These are phyloP conservation scores for Tetramorium simillimum DNA, from an alignment of 1,140 invertebrate species.

Conservation along the genomic window DNA sequence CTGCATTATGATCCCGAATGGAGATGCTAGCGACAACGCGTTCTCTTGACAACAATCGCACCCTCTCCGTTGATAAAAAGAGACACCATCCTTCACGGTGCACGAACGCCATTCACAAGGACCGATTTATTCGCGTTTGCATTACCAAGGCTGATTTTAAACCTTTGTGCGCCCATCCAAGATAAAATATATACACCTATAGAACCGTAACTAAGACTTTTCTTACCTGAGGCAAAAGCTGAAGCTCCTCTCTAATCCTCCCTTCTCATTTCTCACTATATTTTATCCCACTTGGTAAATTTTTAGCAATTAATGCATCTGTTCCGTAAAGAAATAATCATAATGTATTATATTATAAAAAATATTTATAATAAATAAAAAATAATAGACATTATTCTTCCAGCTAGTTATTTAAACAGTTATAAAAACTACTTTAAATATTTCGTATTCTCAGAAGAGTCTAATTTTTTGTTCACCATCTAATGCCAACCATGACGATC, in stretches of 20 bases:
- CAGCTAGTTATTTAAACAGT: background rate
- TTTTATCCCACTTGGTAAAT: background rate
- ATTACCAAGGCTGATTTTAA: slow-evolving; percentile 34
- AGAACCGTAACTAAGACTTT: slow-evolving; percentile 19
- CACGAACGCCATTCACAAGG: slow-evolving; percentile 45
- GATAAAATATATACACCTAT: slow-evolving; percentile 41
- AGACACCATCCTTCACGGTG: slow-evolving; percentile 24
- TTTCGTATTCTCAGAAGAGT: background rate
- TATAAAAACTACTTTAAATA: background rate
- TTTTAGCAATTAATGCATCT: background rate
- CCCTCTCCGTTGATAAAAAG: slow-evolving; percentile 15
- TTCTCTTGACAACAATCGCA: slow-evolving; percentile 36
- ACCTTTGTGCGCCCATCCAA: slow-evolving; percentile 32
- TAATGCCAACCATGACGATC: background rate
- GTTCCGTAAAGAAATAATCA: background rate
- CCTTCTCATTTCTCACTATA: background rate
- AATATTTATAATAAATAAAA: background rate
- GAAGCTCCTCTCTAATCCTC: background rate
- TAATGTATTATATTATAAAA: background rate
- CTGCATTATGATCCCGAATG: slow-evolving; percentile 21
- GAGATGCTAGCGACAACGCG: slow-evolving; percentile 26
- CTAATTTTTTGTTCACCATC: background rate
- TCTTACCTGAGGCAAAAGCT: slow-evolving; percentile 25
- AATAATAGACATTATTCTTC: background rate
- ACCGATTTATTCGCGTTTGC: slow-evolving; percentile 59